These are phyloP conservation scores for Sylvilagus bachmani DNA, from an alignment of 2,113 vertebrate species.

Conservation along the genomic window DNA sequence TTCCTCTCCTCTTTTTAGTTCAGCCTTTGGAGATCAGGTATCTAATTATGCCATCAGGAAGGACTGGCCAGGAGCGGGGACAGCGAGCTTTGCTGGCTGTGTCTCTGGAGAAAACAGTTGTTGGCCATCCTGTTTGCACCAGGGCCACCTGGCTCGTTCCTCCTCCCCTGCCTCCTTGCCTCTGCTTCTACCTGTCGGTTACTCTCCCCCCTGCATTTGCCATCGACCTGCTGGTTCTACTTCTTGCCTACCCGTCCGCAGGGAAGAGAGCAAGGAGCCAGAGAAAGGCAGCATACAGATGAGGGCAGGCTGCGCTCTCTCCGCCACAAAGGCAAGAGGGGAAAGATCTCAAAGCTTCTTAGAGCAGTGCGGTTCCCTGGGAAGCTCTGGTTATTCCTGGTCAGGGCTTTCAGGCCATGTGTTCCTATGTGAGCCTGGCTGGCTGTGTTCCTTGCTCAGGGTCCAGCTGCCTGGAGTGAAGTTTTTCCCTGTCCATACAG, in stretches of 20 bases:
- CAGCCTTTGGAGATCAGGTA: neutral
- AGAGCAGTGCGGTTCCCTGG: neutral
- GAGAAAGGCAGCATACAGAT: too few relatives aligned
- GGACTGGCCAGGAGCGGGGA: neutral
- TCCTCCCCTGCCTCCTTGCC: neutral
- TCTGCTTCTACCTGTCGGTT: neutral
- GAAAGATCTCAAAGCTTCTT: neutral
- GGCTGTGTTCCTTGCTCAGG: neutral
- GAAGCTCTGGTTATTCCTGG: neutral
- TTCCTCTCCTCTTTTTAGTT: neutral
- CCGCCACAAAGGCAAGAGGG: neutral
- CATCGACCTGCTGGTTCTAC: too few relatives aligned
- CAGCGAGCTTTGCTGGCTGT: neutral
- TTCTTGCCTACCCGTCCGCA: neutral
- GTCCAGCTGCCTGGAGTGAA: neutral
- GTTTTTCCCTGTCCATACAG: neutral
- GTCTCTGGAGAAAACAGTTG: too few relatives aligned
- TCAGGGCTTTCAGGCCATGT: accelerated
- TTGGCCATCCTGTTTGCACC: neutral
- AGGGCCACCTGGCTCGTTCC: neutral
- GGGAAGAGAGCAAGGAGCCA: too few relatives aligned
- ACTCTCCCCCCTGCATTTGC: neutral
- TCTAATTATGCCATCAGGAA: neutral
- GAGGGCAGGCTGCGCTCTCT: accelerated
- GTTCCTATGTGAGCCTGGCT: neutral